Evolutionary conservation across 2,888 invertebrate species (phyloP).

Genomic region (Camptogramma bilineatum): DNA sequence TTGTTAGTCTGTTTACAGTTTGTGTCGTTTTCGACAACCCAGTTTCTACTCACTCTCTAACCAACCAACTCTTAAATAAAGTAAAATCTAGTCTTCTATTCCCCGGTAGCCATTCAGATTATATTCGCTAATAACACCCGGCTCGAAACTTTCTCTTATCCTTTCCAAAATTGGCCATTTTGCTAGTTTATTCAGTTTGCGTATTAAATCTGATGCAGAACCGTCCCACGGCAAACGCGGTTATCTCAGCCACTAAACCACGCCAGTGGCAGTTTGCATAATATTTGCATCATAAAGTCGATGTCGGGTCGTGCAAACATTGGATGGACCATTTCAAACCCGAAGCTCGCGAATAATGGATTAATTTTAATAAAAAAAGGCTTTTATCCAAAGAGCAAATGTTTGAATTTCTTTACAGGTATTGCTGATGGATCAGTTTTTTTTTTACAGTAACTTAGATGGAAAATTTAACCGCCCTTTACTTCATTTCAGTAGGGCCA

Average conservation of each 20-base stretch:
- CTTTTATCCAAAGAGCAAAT: conserved; percentile 6
- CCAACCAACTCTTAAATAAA: neutral
- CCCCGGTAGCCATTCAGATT: neutral
- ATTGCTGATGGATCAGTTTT: neutral
- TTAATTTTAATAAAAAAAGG: conserved; percentile 21
- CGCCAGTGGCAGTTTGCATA: conserved; percentile 59
- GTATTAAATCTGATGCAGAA: conserved; percentile 39
- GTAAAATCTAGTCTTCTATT: neutral
- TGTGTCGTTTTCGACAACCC: neutral
- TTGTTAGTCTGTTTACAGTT: neutral
- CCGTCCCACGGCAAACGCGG: conserved; percentile 44
- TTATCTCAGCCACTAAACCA: conserved; percentile 47
- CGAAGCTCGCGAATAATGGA: conserved; percentile 20
- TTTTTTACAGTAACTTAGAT: neutral
- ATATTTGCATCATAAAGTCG: conserved; percentile 58
- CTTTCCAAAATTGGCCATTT: conserved; percentile 17
- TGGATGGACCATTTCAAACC: conserved; percentile 36
- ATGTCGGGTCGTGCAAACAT: conserved; percentile 48
- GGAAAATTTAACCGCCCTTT: neutral
- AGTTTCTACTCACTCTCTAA: neutral
- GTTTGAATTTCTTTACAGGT: neutral
- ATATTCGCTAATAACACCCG: neutral
- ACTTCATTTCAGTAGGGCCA: neutral
- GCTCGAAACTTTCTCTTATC: conserved; percentile 4
- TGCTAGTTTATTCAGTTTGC: conserved; percentile 22